Evolutionary conservation across 2,113 vertebrate genomes (phyloP).

Genomic region (Mystacornis crossleyi): DNA sequence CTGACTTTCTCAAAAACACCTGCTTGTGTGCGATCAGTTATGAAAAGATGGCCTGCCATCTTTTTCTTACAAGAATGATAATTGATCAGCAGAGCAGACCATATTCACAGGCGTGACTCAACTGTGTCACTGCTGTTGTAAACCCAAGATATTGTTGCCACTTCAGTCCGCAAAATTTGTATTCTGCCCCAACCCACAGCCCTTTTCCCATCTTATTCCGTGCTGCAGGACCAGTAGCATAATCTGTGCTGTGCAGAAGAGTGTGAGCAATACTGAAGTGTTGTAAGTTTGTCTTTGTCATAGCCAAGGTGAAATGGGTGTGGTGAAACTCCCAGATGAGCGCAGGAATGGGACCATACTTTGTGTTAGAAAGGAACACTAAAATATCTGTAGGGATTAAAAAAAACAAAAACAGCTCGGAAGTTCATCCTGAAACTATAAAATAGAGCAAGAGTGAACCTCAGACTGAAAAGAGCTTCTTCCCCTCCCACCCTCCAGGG

Average conservation of each 20-base stretch:
- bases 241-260: not conserved
- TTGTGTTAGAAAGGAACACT: not conserved
- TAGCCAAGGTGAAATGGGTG: rapidly evolving
- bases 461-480: not conserved
- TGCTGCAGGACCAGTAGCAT: not conserved
- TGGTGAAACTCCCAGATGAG: not conserved
- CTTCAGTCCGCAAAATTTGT: not conserved
- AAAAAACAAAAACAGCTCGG: not conserved
- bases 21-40: not conserved
- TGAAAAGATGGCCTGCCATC: not conserved
- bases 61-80: not conserved
- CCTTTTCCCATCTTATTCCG: not conserved
- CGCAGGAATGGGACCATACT: rapidly evolving
- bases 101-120: rapidly evolving
- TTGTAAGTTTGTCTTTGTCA: not conserved
- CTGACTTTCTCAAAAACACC: not conserved
- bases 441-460: not conserved
- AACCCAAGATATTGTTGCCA: not conserved
- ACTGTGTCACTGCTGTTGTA: not conserved
- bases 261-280: rapidly evolving
- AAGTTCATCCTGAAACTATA: not conserved
- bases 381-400: not conserved
- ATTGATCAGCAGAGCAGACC: not conserved
- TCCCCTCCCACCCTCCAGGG: not conserved
- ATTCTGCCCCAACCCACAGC: not conserved